phyloP scores from a whole-genome alignment of 30 jellyfish, hydroid and myxozoan genomes.

The Turritopsis rubra region DNA sequence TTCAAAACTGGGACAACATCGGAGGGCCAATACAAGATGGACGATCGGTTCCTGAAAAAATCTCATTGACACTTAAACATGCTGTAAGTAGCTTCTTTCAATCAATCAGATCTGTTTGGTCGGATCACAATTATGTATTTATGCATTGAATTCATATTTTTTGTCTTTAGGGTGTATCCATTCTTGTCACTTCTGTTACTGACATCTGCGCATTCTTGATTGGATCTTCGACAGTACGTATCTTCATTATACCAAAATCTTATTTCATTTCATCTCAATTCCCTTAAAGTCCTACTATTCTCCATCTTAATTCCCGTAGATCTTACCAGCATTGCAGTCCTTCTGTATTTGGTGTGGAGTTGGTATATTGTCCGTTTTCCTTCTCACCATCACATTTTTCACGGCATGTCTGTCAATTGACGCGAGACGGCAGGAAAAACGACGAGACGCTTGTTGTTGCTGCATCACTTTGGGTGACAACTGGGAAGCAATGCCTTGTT shows the following conservation, averaged over 20 bases:
- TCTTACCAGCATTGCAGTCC: constrained; percentile 80
- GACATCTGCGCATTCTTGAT: constrained; percentile 69
- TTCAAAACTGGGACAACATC: constrained; percentile 59
- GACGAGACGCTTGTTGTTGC: constrained; percentile 76
- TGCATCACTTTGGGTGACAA: constrained; percentile 34
- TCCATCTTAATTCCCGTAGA: constrained; percentile 18
- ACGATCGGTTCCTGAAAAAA: constrained; percentile 40
- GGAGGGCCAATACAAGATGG: constrained; percentile 35
- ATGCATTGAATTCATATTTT: background rate
- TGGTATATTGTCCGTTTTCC: constrained; percentile 68
- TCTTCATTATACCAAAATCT: background rate
- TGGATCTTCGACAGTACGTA: constrained; percentile 73
- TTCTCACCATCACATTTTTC: constrained; percentile 61
- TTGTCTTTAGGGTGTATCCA: constrained; percentile 67
- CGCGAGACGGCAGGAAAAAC: constrained; percentile 39
- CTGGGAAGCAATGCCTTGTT: constrained; percentile 54
- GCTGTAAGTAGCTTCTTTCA: constrained; percentile 47
- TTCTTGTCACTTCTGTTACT: constrained; percentile 74
- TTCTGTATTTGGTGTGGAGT: constrained; percentile 71
- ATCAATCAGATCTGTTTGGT: background rate
- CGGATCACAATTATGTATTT: background rate
- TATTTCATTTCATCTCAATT: background rate
- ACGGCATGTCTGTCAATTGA: constrained; percentile 63
- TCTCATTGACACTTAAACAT: constrained; percentile 51
- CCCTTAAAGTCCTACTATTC: background rate